Evolutionary conservation across 2,113 vertebrate genomes (phyloP), one percentile per base, ranked within the genome.

Genomic region (Macquaria australasica): DNA sequence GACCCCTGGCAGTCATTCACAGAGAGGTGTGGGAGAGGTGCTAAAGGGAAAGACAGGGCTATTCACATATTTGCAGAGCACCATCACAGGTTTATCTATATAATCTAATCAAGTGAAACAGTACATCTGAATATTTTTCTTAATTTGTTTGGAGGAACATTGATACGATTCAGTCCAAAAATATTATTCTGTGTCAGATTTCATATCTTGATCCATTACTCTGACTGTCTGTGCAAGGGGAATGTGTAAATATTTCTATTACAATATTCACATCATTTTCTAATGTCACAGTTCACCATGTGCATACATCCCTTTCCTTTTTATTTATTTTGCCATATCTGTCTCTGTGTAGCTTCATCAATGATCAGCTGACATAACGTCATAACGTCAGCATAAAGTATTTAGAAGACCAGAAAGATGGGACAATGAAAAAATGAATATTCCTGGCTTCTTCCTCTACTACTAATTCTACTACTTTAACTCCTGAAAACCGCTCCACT

Each of bases 121-220:
- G 64, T 2, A n/a, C 71, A 28, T 72, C 23, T 25, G 7, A 76
- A 60, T 76, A 28, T 76, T 83, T 56, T 70, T 28, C 70, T 70
- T 75, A 8, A 7, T 39, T 62, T 31, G 69, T 74, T 73, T 74
- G 63, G 62, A 55, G 31, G 58, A 45, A 72, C n/a, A 43, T 71
- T 64, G 28, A 43, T 23, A 63, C 37, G 31, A 1, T 62, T 79
- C 3, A 21, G 50, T 71, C 43, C 25, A 66, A 58, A 71, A 83
- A 83, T 66, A 87, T 83, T 79, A 79, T 77, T 56, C 20, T 28
- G 69, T 37, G 48, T 87, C 51, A 67, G 4, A 39, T 82, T 73
- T 77, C 78, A 75, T 56, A 31, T 41, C 23, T 31, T 69, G 50
- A 73, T 34, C 58, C 34, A 43, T 67, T 8, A 50, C 28, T 64